phyloP scores from a whole-genome alignment of 2,797 vertebrate species.

The Tenualosa ilisha region DNA sequence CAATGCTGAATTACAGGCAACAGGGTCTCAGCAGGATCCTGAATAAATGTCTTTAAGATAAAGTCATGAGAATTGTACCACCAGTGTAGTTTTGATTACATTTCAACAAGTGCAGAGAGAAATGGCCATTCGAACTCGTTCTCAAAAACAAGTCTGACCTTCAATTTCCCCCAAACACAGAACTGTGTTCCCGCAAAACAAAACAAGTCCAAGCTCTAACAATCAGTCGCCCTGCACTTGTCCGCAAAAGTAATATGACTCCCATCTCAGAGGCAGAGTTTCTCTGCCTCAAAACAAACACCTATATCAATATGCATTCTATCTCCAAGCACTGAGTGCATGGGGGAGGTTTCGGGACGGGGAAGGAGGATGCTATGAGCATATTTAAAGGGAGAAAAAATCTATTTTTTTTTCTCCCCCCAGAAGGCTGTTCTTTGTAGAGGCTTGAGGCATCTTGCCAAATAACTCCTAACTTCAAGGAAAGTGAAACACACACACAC shows the following conservation, averaged over 20 bases:
- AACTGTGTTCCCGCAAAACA: conserved; percentile 8
- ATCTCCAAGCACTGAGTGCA: not conserved
- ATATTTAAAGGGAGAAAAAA: not conserved
- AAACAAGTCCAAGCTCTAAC: not conserved
- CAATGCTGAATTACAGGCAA: not conserved
- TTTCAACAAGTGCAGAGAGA: not conserved
- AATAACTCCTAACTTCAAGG: not conserved
- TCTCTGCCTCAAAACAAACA: conserved; percentile 10
- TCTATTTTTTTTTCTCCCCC: not conserved
- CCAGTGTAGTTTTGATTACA: conserved; percentile 11
- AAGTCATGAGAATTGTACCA: not conserved
- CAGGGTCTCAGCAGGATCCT: not conserved
- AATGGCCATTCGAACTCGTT: not conserved
- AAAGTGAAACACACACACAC: not conserved
- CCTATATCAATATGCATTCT: conserved; percentile 5
- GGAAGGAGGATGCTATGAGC: not conserved
- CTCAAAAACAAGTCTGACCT: conserved; percentile 20
- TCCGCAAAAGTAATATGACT: conserved; percentile 1
- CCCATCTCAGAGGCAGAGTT: not conserved
- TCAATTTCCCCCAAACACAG: not conserved
- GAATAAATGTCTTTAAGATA: conserved; percentile 1
- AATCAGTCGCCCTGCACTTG: conserved; percentile 2
- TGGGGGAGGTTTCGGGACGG: not conserved
- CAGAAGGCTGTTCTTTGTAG: not conserved
- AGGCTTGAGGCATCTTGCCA: not conserved